Base-by-base conservation (phyloP, 1,140 invertebrate genomes). In the Octopus bimaculoides region DNA sequence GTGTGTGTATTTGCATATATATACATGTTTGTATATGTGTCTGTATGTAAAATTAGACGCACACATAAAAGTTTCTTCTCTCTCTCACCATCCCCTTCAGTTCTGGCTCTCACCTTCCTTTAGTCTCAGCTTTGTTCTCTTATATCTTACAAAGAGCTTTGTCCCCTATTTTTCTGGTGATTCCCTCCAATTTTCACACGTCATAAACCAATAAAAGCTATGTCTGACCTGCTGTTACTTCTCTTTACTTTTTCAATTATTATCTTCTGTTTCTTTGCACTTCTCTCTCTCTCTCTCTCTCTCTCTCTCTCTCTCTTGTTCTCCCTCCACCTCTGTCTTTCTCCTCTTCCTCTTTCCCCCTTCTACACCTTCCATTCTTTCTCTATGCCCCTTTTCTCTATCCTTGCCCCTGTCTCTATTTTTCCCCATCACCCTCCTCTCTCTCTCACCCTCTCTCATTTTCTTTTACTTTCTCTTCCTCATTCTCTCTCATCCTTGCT, bases 291-390 rank as follows among this genome's bases (percentile, higher is more conserved):
- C 66, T 20, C 14, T 71, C 14, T 71, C 66, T 71, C 66, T 12
- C 14, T 71, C 66, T 17, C 66, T 71, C 14, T 71, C 8, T 66
- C 76, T 61, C 26, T 54, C 14, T 41, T 5, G 3, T 10, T 66
- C 79, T 80, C 75, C 17, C 76, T 52, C 75, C 78, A 17, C 54
- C 75, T 78, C 75, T 78, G 14, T 77, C 77, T 78, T 74, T 80
- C 75, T 78, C 54, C 7, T 74, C 54, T 74, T 78, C 79, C 0
- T 73, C 54, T 53, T 80, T 53, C 52, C 5, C 41, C 53, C 75
- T 53, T 79, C 69, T 74, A 53, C 75, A 26, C 17, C 14, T 17
- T 71, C 75, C 10, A 75, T 54, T 79, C 69, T 79, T 73, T 75
- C 69, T 79, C 69, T 54, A 53, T 26, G 66, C 41, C 69, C 55